Base-by-base conservation (phyloP, 2,113 vertebrate species). In the Telmatochromis bifrenatus region DNA sequence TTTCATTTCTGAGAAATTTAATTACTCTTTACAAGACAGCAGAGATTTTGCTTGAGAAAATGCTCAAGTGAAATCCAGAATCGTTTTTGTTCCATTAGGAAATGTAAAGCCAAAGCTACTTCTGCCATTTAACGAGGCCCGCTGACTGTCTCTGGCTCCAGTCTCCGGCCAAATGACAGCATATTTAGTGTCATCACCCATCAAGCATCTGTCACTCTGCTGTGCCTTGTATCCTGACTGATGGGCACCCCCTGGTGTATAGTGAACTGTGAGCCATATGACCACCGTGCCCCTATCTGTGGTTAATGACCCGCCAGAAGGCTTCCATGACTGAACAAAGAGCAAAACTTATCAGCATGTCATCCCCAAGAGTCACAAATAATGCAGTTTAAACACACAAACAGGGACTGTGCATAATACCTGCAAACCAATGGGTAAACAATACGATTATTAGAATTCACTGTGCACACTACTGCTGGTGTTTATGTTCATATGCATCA, bases 161-260 rank as follows among this genome's bases (percentile, higher is more conserved):
- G 84, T 93, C 90, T 90, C 84, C 35, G 86, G 88, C 83, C 84
- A 88, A 89, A 89, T 87, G 93, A 92, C 94, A 91, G 93, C 87
- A 87, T 91, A 93, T 94, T 94, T 91, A 92, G 89, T 90, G 94
- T 94, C 91, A 92, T 91, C 88, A 54, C 84, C 92, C 93, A 93
- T 95, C 95, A 93, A 89, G 91, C 90, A 89, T 81, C 90, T 92
- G 91, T 93, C 93, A 90, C 70, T 82, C 84, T 7, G 58, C 82
- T 37, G 68, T 81, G 94, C 89, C 90, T 94, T 62, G 73, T 28
- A 13, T 79, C 42, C 83, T 94, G 95, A 96, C 93, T 88, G 94
- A 96, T 94, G 93, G 89, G 81, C 79, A 73, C 88, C 91, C 92
- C 87, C 92, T 62, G 89, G 93, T 88, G 91, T 84, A 88, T 56